Base-by-base conservation (phyloP, 1,140 invertebrate genomes). In the Copidosoma floridanum region DNA sequence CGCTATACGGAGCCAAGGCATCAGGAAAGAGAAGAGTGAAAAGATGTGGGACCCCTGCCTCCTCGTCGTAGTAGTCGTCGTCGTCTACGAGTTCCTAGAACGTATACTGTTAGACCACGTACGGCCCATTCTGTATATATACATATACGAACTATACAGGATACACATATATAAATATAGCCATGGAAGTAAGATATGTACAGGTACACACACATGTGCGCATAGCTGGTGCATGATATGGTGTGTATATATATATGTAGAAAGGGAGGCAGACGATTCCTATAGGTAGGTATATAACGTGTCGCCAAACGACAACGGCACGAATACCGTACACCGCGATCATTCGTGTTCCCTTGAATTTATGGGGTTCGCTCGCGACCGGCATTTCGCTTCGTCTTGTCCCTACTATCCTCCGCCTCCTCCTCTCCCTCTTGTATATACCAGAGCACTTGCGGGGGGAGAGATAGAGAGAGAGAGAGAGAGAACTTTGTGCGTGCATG, bases 271-370 rank as follows among this genome's bases (percentile, higher is more conserved):
- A 50, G 46, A 38, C 21, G 41, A 20, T 29, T 47, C 44, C 14
- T n/a, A n/a, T n/a, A 40, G 35, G 32, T 50, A 29, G 35, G 44
- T 46, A n/a, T n/a, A n/a, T n/a, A n/a, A 59, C 57, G 57, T 59
- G 74, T 78, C 71, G 68, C 68, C 66, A 59, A 70, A 71, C 68
- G 70, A 72, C 66, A 66, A 54, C 70, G 68, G 64, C 70, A 71
- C 66, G 67, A 71, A 71, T 70, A 72, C 70, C 71, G 67, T 66
- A 63, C 58, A 64, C 58, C 65, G 70, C 73, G 73, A 77, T 79
- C 74, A 73, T 68, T 74, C 71, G 68, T 71, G 71, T 73, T 71
- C 66, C 41, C 57, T 41, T 6, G 68, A 78, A 79, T 77, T 79
- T 78, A 78, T 78, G 70, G 73, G 73, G 66, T 73, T 67, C 74